These are phyloP conservation scores for Lithophane ornitopus DNA, from an alignment of 2,888 invertebrate species.

Conservation along the genomic window DNA sequence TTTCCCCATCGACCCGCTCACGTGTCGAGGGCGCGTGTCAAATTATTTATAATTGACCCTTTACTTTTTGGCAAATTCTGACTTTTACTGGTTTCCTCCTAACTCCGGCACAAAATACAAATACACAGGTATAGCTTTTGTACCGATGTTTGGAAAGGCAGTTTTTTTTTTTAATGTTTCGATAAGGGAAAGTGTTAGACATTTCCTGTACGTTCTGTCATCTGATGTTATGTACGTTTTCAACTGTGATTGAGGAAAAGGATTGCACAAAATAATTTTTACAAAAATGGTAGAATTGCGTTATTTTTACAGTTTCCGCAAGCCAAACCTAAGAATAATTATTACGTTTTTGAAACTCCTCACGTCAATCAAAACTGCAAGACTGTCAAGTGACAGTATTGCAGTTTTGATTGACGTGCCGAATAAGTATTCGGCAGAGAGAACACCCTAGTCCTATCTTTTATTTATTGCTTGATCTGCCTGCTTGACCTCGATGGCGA, in stretches of 20 bases:
- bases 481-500: not conserved
- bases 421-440: no score
- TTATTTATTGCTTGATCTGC: not conserved
- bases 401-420: no score
- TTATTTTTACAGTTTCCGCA: not conserved
- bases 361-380: not conserved
- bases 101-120: constrained; percentile 13
- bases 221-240: no score
- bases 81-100: constrained; percentile 30
- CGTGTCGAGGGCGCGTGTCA: constrained; percentile 45
- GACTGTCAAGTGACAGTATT: no score
- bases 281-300: not conserved
- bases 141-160: not conserved
- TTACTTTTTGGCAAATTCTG: constrained; percentile 35
- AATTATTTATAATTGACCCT: constrained; percentile 65
- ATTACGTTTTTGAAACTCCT: not conserved
- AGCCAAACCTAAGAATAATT: not conserved
- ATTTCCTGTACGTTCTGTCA: not conserved
- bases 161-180: not conserved
- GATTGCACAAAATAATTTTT: not conserved
- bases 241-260: not conserved
- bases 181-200: not conserved
- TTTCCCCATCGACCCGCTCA: constrained; percentile 4
- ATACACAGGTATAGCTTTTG: constrained; percentile 3
- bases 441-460: not conserved